phyloP scores from a whole-genome alignment of 1,140 invertebrate species.

The Leptinotarsa texana region DNA sequence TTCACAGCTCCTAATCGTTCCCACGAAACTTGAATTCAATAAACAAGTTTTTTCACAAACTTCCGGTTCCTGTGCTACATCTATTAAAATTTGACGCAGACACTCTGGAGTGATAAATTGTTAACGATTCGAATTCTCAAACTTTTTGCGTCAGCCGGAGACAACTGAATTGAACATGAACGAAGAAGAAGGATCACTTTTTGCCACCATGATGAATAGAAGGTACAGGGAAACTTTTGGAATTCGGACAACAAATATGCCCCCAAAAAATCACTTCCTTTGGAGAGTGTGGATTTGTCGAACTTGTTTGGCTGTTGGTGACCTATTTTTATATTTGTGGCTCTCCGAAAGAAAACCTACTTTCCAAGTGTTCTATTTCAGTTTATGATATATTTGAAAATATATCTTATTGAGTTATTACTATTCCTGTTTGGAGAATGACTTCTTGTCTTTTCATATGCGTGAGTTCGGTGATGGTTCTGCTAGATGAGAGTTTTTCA shows the following conservation, averaged over 20 bases:
- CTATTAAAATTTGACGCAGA: constrained; percentile 19
- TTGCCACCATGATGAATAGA: not conserved
- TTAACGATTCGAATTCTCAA: constrained; percentile 8
- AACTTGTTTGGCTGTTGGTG: too few species aligned
- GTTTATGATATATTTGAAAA: too few species aligned
- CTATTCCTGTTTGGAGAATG: too few species aligned
- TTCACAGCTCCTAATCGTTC: constrained; percentile 18
- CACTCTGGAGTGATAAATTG: constrained; percentile 14
- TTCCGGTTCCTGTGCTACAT: not conserved
- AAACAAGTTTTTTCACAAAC: constrained; percentile 10
- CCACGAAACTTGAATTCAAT: constrained; percentile 14
- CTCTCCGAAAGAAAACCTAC: too few species aligned
- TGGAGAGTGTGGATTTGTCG: too few species aligned
- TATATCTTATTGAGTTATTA: too few species aligned
- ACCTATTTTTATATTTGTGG: too few species aligned
- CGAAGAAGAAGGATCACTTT: not conserved
- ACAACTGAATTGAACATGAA: not conserved
- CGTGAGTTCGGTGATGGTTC: too few species aligned
- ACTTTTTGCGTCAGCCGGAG: constrained; percentile 7
- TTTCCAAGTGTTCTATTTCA: too few species aligned
- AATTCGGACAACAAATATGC: not conserved
- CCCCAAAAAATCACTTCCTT: not conserved
- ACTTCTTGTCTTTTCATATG: too few species aligned
- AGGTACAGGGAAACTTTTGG: not conserved
- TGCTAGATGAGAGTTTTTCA: too few species aligned